A percentile compares a stretch with the other conserved stretches of the same genome.
phyloP scores from a whole-genome alignment of 1,140 invertebrate species.

The Streblospio benedicti region DNA sequence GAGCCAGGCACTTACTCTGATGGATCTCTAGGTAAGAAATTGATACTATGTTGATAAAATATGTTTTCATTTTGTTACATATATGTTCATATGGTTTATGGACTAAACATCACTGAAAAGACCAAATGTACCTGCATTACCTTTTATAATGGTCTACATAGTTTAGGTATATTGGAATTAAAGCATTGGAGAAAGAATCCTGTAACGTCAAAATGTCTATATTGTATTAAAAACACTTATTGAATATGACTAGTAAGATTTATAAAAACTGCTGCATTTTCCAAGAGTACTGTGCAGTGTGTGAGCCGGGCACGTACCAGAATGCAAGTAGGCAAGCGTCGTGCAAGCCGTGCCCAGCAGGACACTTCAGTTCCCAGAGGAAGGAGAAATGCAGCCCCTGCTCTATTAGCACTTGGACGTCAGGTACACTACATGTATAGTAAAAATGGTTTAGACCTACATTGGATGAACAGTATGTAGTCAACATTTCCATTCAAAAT shows the following conservation, averaged over 20 bases:
- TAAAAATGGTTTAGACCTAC: background rate
- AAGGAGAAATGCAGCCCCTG: conserved; percentile 28
- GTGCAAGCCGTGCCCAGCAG: conserved; percentile 26
- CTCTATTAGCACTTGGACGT: conserved; percentile 23
- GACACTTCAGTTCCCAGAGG: conserved; percentile 25
- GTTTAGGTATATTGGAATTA: no score
- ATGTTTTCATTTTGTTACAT: no score
- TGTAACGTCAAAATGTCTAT: no score
- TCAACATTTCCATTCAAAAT: no score
- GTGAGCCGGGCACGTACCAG: conserved; percentile 29
- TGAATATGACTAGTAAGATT: no score
- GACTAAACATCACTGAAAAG: no score
- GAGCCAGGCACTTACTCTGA: conserved; percentile 27
- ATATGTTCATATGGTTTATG: no score
- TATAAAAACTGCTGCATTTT: conserved; percentile 4
- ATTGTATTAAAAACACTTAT: no score
- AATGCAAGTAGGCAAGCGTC: conserved; percentile 20
- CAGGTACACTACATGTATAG: conserved; percentile 1
- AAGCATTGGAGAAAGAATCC: no score
- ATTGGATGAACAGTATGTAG: no score
- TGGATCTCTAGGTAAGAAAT: conserved; percentile 21
- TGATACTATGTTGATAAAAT: background rate
- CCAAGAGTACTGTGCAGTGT: conserved; percentile 28
- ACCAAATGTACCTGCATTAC: no score
- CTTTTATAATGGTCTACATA: no score